These are phyloP conservation scores for Neolamprologus sp. DNA, from an alignment of 2,113 vertebrate genomes.

Conservation along the genomic window DNA sequence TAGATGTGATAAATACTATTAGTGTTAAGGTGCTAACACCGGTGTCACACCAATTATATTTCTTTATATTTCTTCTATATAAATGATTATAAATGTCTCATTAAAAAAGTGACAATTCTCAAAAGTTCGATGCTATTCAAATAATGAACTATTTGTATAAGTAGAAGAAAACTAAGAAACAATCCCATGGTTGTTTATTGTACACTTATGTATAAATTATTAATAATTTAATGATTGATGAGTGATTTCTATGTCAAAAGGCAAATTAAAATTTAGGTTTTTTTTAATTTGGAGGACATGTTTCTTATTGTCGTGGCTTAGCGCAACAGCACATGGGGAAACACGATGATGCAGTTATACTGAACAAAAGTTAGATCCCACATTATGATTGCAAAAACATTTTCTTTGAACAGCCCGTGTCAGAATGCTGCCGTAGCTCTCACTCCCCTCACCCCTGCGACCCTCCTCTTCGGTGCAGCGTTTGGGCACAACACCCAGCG, in stretches of 20 bases:
- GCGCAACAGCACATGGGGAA: not conserved
- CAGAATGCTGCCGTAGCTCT: not conserved
- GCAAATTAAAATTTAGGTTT: not conserved
- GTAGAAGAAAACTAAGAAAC: not conserved
- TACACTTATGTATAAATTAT: not conserved
- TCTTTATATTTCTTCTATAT: not conserved
- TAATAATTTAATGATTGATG: not conserved
- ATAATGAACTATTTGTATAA: not conserved
- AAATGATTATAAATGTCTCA: not conserved
- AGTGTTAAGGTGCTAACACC: not conserved
- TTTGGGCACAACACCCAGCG: not conserved
- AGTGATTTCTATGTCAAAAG: not conserved
- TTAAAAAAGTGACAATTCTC: not conserved
- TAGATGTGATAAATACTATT: no score
- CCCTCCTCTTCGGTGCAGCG: not conserved
- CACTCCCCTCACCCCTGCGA: not conserved
- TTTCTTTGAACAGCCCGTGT: not conserved
- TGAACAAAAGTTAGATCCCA: not conserved
- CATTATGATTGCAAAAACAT: not conserved
- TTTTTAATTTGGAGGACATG: not conserved
- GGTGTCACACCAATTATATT: not conserved
- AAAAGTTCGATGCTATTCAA: not conserved
- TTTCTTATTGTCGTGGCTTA: not conserved
- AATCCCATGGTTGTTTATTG: not conserved
- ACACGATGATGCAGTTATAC: not conserved